Percentiles rank a stretch among this genome's conserved stretches.
Conservation (phyloP, 1,140 invertebrate species). For the Leptopilina clavipes region DNA sequence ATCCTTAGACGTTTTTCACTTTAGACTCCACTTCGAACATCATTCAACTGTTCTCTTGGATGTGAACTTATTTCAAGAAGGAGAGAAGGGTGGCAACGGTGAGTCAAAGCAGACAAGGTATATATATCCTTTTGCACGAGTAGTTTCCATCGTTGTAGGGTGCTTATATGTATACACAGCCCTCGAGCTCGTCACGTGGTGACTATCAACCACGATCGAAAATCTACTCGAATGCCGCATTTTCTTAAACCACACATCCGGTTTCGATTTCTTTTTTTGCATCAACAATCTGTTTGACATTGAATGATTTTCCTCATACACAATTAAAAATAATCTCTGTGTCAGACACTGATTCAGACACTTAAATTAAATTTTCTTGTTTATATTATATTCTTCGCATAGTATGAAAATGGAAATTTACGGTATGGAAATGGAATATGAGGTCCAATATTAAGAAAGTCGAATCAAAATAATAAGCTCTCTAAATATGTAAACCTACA, state of each 20-base stretch:
- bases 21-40: background rate
- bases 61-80: background rate
- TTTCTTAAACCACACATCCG: slow-evolving; percentile 39
- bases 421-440: no score
- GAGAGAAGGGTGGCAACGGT: background rate
- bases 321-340: no score
- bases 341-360: no score
- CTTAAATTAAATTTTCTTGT: no score
- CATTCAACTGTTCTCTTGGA: slow-evolving; percentile 3
- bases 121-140: slow-evolving; percentile 48
- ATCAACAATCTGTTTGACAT: no score
- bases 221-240: slow-evolving; percentile 56
- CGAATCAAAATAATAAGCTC: no score
- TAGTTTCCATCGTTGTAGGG: slow-evolving; percentile 57
- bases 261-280: background rate
- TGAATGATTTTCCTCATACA: no score
- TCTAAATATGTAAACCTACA: no score
- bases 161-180: slow-evolving; percentile 45
- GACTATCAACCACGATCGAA: slow-evolving; percentile 61
- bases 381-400: no score
- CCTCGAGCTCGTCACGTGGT: slow-evolving; percentile 54
- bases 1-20: slow-evolving; percentile 15
- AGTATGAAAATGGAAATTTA: no score
- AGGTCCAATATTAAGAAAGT: no score
- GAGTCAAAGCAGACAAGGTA: slow-evolving; percentile 39